Evolutionary conservation across 1,140 invertebrate species (phyloP).

Genomic region (Eumeta japonica): DNA sequence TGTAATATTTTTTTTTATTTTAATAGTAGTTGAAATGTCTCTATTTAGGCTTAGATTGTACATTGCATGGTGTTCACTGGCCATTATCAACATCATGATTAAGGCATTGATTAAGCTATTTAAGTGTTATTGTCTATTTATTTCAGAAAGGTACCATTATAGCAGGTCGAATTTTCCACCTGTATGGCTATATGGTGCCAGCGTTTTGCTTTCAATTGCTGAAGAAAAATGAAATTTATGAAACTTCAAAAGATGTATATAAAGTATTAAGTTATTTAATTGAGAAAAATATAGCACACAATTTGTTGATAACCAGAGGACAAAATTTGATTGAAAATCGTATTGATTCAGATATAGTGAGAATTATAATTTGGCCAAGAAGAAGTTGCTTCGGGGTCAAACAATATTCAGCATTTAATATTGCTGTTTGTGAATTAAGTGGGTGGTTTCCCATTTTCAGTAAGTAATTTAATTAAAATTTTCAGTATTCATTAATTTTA

Average conservation of each 20-base stretch:
- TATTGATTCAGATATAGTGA: slow-evolving; percentile 39
- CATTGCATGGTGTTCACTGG: too few species aligned
- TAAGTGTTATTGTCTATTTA: too few species aligned
- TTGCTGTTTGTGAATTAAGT: slow-evolving; percentile 67
- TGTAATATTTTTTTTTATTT: too few species aligned
- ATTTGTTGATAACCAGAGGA: slow-evolving; percentile 66
- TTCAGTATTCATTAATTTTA: too few species aligned
- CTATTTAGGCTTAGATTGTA: too few species aligned
- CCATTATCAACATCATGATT: too few species aligned
- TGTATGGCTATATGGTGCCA: slow-evolving; percentile 58
- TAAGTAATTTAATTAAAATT: too few species aligned
- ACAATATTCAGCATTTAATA: slow-evolving; percentile 57
- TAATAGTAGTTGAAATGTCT: too few species aligned
- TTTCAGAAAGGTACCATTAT: slow-evolving; percentile 57
- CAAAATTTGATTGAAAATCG: slow-evolving; percentile 18
- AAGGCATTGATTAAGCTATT: too few species aligned
- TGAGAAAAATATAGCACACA: slow-evolving; percentile 64
- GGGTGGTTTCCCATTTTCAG: slow-evolving; percentile 67
- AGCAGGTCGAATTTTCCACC: slow-evolving; percentile 48
- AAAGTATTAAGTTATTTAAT: slow-evolving; percentile 58
- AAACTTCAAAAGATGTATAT: slow-evolving; percentile 39
- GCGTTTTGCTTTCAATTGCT: slow-evolving; percentile 65
- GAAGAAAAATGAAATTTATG: slow-evolving; percentile 28
- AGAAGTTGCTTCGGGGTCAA: slow-evolving; percentile 57
- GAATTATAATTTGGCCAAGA: slow-evolving; percentile 67